Percentiles rank a stretch among this genome's conserved stretches.
Evolutionary conservation across 2,113 vertebrate genomes (phyloP).

Genomic region (Seriola aureovittata): DNA sequence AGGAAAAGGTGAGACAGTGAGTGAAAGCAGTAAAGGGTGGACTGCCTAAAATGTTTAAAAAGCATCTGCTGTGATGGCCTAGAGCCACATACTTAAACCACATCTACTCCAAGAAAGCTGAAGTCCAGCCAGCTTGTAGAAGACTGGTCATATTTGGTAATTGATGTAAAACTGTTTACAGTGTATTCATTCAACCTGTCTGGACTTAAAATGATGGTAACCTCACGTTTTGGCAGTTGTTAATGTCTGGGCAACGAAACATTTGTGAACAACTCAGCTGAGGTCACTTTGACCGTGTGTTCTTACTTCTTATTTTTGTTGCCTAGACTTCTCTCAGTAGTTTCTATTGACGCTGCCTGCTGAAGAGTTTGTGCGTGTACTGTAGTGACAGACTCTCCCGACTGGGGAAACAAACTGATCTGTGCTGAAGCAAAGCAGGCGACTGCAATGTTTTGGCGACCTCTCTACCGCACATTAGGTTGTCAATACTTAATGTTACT

Average conservation of each 20-base stretch:
- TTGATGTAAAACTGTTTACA: not conserved
- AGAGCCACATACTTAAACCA: conserved; percentile 13
- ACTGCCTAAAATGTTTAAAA: not conserved
- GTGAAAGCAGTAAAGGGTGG: not conserved
- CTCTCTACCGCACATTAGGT: not conserved
- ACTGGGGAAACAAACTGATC: not conserved
- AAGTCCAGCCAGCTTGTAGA: not conserved
- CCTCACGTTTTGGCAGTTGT: not conserved
- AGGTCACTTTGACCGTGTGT: not conserved
- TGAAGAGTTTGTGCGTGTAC: not conserved
- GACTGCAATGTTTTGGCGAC: not conserved
- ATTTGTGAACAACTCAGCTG: not conserved
- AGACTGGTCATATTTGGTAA: conserved; percentile 18
- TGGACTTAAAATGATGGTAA: not conserved
- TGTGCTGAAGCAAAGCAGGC: not conserved
- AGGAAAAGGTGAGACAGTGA: not conserved
- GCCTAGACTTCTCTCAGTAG: not conserved
- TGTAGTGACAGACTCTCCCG: not conserved
- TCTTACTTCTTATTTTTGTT: conserved; percentile 31
- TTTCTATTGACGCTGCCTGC: not conserved
- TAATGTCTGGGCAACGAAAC: conserved; percentile 4
- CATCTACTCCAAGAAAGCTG: not conserved
- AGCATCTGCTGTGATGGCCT: not conserved
- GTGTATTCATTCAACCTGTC: not conserved
- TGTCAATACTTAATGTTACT: not conserved